Base-by-base conservation (phyloP, 1,140 invertebrate species). In the Drosophila nasuta region DNA sequence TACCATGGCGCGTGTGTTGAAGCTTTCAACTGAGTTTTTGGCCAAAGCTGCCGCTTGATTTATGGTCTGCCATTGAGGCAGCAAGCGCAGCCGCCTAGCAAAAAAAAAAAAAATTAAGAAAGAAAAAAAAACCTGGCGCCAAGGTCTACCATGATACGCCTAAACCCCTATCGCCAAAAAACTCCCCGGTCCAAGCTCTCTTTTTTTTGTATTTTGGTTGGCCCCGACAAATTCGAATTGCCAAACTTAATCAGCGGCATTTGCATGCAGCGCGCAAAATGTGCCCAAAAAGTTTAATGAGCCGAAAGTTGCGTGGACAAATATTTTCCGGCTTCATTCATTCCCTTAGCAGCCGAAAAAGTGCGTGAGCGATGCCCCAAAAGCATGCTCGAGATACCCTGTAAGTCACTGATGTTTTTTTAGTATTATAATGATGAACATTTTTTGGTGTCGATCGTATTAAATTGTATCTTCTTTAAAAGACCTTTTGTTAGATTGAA, bases 261-360 rank as follows among this genome's bases (percentile, higher is more conserved):
- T 87, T 87, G 83, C 82, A 87, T 87, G 82, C 82, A 88, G 69
- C 60, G 69, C 83, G 77, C 72, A 67, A 63, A 81, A 77, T 75
- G 70, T 80, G 62, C 41, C 82, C 79, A 82, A 86, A 87, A 87
- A 87, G 79, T 86, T 87, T 48, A 63, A 77, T 59, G 60, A 67
- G 72, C 64, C 63, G 58, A 82, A 85, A 82, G 63, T 51, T 79
- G 82, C 82, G 79, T 87, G 68, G 70, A 73, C 75, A 82, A 82
- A 82, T 82, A 85, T 86, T 81, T 85, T 86, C 78, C 78, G 81
- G 62, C 82, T 75, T 51, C 20, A 56, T 43, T 28, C 35, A 41
- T 25, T 33, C 13, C 30, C 30, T n/a, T 6, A 2, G 5, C 15
- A 6, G 3, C 10, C 60, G 64, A 56, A 82, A 83, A 83, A 85